Evolutionary conservation across 2,888 invertebrate species (phyloP).

Genomic region (Nesidiocoris tenuis): DNA sequence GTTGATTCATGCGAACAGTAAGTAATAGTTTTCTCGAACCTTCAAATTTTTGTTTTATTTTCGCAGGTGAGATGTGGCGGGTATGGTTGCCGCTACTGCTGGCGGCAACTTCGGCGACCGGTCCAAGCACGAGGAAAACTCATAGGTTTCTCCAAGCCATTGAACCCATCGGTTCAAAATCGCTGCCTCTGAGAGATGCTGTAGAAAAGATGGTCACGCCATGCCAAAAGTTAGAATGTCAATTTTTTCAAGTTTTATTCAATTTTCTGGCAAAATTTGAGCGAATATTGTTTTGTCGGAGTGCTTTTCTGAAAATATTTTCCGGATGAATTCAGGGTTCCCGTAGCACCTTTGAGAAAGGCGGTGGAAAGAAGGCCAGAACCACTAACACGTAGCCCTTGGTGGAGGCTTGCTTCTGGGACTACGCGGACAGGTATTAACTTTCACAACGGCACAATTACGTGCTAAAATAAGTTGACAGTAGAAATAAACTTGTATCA

Average conservation of each 20-base stretch:
- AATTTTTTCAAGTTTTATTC: not conserved
- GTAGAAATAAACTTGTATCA: no score
- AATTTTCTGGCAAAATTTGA: no score
- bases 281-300: no score
- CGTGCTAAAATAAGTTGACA: no score
- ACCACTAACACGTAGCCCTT: slow-evolving; percentile 50
- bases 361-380: slow-evolving; percentile 63
- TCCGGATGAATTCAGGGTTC: no score
- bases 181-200: slow-evolving; percentile 69
- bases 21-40: no score
- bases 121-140: not conserved
- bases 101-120: slow-evolving; percentile 30
- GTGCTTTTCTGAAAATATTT: no score
- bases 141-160: not conserved
- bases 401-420: slow-evolving; percentile 46
- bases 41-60: no score
- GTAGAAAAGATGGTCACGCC: slow-evolving; percentile 68
- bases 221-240: slow-evolving; percentile 53
- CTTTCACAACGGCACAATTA: no score
- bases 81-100: slow-evolving; percentile 43
- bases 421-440: slow-evolving; percentile 45
- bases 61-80: slow-evolving; percentile 43
- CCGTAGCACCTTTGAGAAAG: slow-evolving; percentile 62
- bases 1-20: no score
- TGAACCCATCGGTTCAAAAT: slow-evolving; percentile 54